A percentile compares a stretch with the other conserved stretches of the same genome.
Evolutionary conservation across 2,888 invertebrate species (phyloP).

Genomic region (Lepas anatifera): DNA sequence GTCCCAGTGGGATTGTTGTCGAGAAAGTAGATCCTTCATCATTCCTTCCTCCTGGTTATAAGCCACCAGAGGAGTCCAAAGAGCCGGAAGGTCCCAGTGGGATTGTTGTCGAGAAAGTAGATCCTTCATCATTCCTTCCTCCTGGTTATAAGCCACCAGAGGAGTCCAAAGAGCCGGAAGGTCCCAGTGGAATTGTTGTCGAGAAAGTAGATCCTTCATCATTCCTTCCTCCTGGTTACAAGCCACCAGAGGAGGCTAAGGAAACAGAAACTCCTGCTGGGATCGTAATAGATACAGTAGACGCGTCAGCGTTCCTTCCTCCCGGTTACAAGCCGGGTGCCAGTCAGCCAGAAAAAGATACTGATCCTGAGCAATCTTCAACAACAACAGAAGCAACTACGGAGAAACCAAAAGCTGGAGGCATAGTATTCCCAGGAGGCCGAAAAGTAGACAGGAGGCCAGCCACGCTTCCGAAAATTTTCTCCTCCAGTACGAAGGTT

Average conservation of each 20-base stretch:
- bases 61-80: neutral
- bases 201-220: slow-evolving; percentile 18
- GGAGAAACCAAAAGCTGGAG: neutral
- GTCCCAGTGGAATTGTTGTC: neutral
- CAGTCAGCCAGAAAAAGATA: neutral
- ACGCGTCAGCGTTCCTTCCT: slow-evolving; percentile 9
- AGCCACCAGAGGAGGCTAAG: too few species aligned
- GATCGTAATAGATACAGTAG: neutral
- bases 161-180: too few species aligned
- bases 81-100: too few species aligned
- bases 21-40: slow-evolving; percentile 12
- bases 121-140: slow-evolving; percentile 19
- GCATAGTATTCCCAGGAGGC: neutral
- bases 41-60: slow-evolving; percentile 17
- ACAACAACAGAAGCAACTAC: neutral
- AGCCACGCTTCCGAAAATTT: too few species aligned
- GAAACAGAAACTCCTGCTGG: slow-evolving; percentile 4
- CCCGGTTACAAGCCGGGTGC: neutral
- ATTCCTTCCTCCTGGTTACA: slow-evolving; percentile 19
- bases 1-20: neutral
- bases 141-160: slow-evolving; percentile 15
- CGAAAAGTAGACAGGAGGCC: neutral
- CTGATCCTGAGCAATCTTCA: neutral
- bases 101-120: slow-evolving; percentile 9
- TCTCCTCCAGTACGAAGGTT: too few species aligned